Evolutionary conservation across 2,113 vertebrate genomes (phyloP), one percentile per base, ranked within the genome.

Genomic region (Notarius lentiginosus): DNA sequence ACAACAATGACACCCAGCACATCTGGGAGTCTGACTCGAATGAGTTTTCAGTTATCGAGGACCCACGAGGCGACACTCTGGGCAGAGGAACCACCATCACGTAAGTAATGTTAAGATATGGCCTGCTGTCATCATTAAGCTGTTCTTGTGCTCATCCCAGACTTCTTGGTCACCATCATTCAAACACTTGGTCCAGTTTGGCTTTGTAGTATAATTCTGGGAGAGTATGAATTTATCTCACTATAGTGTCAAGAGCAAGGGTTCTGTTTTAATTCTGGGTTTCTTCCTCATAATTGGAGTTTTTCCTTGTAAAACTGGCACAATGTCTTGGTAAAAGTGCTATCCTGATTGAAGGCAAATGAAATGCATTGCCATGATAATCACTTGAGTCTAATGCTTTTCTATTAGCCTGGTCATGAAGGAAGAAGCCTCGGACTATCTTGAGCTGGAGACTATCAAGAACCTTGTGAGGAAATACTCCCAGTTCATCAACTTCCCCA

Each of bases 21-120:
- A 99, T 99, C 91, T 99, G 99, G 99, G 99, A 99, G 90, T 99
- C 99, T 0, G 98, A 99, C 93, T 99, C 99, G 8, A 99, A 97
- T 84, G 95, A 97, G 85, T 99, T 99, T 92, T 97, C 97, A 0
- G 97, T 99, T 87, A 98, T 97, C 4, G 93, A 95, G 90, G 99
- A 99, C 91, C 99, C 99, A 55, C 95, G 98, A 82, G 99, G 98
- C 60, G 91, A 98, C 93, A 99, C 98, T 0, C 91, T 99, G 22
- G 99, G 98, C 88, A 95, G 99, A 87, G 99, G 99, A 88, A 97
- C 96, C 86, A 99, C 98, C 76, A 96, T 99, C 92, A 97, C 97
- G 98, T 99, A 91, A 93, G 98, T 84, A 49, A 47, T 4, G 47
- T 47, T 18, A 58, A 20, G 5, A 41, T 7, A 17, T 58, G 41